These are phyloP conservation scores for Haliclona indistincta DNA, from an alignment of 37 sponge, comb jelly and placozoan genomes.

Conservation along the genomic window DNA sequence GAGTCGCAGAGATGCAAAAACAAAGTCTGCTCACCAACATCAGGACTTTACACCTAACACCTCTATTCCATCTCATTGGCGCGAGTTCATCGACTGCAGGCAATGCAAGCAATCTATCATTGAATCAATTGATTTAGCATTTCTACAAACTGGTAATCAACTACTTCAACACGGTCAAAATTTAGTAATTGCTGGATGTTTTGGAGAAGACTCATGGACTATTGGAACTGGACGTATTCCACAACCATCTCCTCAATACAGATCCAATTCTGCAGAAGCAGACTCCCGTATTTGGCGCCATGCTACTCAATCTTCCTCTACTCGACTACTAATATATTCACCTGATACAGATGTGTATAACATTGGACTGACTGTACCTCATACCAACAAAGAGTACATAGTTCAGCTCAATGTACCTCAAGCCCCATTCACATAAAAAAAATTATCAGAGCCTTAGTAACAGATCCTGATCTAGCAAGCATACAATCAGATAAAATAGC, in stretches of 20 bases:
- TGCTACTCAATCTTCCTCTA: not conserved
- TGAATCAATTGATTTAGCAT: constrained; percentile 6
- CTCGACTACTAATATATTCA: constrained; percentile 7
- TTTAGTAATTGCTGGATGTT: constrained; percentile 4
- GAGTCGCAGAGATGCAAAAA: not conserved
- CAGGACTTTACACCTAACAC: not conserved
- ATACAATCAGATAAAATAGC: not conserved
- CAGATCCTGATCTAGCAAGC: not conserved
- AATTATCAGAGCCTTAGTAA: not conserved
- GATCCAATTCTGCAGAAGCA: constrained; percentile 15
- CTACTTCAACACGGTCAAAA: not conserved
- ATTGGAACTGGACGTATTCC: not conserved
- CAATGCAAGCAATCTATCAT: constrained; percentile 2
- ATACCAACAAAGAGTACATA: not conserved
- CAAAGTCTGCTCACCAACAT: not conserved
- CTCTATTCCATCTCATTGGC: not conserved
- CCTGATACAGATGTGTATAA: constrained; percentile 39
- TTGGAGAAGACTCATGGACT: not conserved
- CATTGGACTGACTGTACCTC: constrained; percentile 12
- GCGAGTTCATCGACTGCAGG: constrained; percentile 7
- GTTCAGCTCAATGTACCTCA: constrained; percentile 12
- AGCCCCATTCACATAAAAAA: not conserved
- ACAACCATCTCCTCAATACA: not conserved
- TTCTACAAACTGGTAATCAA: not conserved
- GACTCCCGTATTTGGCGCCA: constrained; percentile 17